These are phyloP conservation scores for Helicoverpa zea DNA, from an alignment of 1,140 invertebrate genomes.

Conservation along the genomic window DNA sequence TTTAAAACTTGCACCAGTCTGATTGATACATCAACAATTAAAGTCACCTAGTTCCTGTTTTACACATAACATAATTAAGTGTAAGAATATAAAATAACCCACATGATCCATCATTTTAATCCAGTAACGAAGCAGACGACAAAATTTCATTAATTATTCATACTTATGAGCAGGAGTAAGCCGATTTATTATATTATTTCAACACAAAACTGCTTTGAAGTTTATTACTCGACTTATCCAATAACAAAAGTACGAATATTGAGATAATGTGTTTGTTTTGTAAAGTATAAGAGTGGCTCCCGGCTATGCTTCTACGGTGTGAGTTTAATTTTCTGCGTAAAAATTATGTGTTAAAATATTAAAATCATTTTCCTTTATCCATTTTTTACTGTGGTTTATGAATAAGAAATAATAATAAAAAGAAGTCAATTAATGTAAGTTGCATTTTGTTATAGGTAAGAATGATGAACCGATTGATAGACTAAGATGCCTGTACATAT, in stretches of 20 bases:
- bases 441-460: too few relatives aligned
- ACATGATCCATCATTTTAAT: slow-evolving; percentile 48
- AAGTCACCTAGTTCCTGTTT: slow-evolving; percentile 10
- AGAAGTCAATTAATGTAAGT: too few relatives aligned
- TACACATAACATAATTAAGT: slow-evolving; percentile 32
- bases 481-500: too few relatives aligned
- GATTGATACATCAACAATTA: slow-evolving; percentile 10
- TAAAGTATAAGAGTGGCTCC: neutral
- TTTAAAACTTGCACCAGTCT: neutral
- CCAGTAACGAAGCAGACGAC: slow-evolving; percentile 44
- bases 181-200: slow-evolving; percentile 44
- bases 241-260: slow-evolving; percentile 1
- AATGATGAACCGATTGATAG: too few relatives aligned
- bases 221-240: slow-evolving; percentile 19
- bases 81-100: slow-evolving; percentile 26
- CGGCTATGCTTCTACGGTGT: neutral
- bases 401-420: too few relatives aligned
- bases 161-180: slow-evolving; percentile 32
- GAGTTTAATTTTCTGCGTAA: neutral
- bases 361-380: neutral
- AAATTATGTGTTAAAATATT: neutral
- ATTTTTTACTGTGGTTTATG: too few relatives aligned
- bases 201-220: slow-evolving; percentile 38
- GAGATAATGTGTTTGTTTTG: slow-evolving; percentile 3
- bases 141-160: slow-evolving; percentile 49